Percentiles rank a stretch among this genome's conserved stretches.
Conservation (phyloP, 2,113 vertebrate genomes). For the Carollia perspicillata region DNA sequence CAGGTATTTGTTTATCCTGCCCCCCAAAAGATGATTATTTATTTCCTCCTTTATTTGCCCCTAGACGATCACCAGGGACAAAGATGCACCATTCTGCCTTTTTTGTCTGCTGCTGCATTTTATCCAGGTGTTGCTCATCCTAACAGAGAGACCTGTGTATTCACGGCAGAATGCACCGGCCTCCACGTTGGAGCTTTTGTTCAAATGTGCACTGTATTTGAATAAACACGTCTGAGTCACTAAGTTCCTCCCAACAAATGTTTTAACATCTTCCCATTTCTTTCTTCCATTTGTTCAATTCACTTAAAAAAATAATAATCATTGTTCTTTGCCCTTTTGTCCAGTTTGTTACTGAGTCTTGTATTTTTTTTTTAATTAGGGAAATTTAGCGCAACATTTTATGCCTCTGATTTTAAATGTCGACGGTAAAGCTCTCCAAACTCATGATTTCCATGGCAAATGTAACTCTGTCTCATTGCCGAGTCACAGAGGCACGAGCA, state of each 20-base stretch:
- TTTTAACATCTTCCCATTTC: slow-evolving; percentile 46
- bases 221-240: slow-evolving; percentile 12
- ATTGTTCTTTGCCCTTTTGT: slow-evolving; percentile 69
- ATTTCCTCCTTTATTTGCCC: slow-evolving; percentile 7
- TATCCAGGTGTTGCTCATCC: slow-evolving; percentile 36
- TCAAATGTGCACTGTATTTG: background rate
- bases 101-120: background rate
- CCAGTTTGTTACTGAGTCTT: slow-evolving; percentile 55
- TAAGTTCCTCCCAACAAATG: slow-evolving; percentile 52
- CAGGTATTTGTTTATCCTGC: background rate
- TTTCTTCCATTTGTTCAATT: slow-evolving; percentile 60
- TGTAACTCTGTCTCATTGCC: background rate
- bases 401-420: slow-evolving; percentile 61
- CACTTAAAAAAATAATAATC: slow-evolving; percentile 58
- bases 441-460: slow-evolving; percentile 53
- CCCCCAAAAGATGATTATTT: background rate
- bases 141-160: background rate
- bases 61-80: background rate
- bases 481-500: slow-evolving; percentile 30
- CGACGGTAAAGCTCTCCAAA: slow-evolving; percentile 42
- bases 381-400: slow-evolving; percentile 61
- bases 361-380: slow-evolving; percentile 65
- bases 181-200: background rate
- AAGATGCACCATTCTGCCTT: background rate
- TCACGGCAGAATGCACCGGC: slow-evolving; percentile 1